A percentile compares a stretch with the other conserved stretches of the same genome.
phyloP scores from a whole-genome alignment of 2,797 vertebrate species.

The Pipistrellus pygmaeus region DNA sequence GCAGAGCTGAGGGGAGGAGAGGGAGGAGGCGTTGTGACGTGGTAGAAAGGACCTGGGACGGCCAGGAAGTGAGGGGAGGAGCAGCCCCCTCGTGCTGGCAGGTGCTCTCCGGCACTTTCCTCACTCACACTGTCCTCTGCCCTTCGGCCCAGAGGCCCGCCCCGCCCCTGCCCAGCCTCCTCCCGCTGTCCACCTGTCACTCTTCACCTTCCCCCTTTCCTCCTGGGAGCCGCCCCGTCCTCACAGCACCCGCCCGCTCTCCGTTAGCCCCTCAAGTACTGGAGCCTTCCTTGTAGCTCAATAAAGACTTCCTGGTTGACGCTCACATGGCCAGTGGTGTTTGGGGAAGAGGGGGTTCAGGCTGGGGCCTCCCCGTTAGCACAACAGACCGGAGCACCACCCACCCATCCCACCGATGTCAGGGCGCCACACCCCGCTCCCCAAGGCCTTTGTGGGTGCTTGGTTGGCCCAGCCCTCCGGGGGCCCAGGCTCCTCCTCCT shows the following conservation, averaged over 20 bases:
- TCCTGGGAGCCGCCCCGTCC: not conserved
- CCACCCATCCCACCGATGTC: not conserved
- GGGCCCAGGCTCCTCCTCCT: not conserved
- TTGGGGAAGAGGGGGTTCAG: slow-evolving; percentile 68
- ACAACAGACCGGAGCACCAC: not conserved
- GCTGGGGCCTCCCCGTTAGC: not conserved
- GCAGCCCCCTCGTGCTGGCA: not conserved
- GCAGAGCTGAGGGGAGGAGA: not conserved
- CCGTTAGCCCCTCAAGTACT: slow-evolving; percentile 17
- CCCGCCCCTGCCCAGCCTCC: not conserved
- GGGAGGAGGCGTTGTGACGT: not conserved
- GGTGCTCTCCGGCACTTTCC: not conserved
- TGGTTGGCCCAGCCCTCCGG: not conserved
- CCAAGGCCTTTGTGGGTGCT: not conserved
- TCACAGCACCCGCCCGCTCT: not conserved
- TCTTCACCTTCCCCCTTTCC: not conserved
- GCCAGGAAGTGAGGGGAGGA: not conserved
- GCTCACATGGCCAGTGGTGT: slow-evolving; percentile 75
- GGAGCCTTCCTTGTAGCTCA: slow-evolving; percentile 68
- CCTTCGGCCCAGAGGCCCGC: not conserved
- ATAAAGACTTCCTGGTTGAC: slow-evolving; percentile 82
- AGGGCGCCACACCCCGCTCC: not conserved
- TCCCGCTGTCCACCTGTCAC: not conserved
- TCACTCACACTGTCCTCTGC: not conserved
- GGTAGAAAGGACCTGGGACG: not conserved